These are phyloP conservation scores for Aporophyla nigra DNA, from an alignment of 2,888 invertebrate genomes.

Conservation along the genomic window DNA sequence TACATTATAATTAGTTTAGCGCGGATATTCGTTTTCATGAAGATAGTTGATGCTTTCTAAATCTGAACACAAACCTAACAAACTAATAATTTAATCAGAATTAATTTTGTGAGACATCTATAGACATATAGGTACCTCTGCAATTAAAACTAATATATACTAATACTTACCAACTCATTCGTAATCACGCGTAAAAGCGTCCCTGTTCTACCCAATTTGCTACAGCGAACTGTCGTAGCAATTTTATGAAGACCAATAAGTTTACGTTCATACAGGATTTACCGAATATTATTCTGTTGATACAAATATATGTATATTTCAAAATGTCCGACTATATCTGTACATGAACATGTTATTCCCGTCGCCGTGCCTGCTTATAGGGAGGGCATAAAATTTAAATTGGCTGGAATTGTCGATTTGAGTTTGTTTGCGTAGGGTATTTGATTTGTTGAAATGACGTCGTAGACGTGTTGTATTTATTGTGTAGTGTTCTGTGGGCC, in stretches of 20 bases:
- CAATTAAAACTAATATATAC: not conserved
- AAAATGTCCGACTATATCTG: conserved; percentile 54
- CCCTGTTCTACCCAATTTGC: conserved; percentile 14
- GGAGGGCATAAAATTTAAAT: conserved; percentile 83
- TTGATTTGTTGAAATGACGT: conserved; percentile 88
- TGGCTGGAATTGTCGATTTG: conserved; percentile 85
- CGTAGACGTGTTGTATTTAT: conserved; percentile 85
- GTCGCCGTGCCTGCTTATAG: conserved; percentile 70
- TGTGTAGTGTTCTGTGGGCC: conserved; percentile 82
- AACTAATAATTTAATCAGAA: not conserved
- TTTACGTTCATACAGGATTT: conserved; percentile 25
- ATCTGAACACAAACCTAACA: not conserved
- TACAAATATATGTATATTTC: conserved; percentile 48
- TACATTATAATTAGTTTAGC: not conserved
- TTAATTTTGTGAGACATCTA: not conserved
- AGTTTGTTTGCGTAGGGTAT: conserved; percentile 85
- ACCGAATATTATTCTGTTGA: conserved; percentile 43
- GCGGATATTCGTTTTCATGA: not conserved
- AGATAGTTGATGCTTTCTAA: not conserved
- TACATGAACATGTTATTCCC: conserved; percentile 71
- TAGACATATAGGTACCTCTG: not conserved
- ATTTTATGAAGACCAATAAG: conserved; percentile 41
- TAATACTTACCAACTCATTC: not conserved
- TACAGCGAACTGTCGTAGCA: conserved; percentile 17
- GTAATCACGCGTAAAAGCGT: not conserved